phyloP scores from a whole-genome alignment of 2,113 vertebrate genomes.

The Holacanthus passer region DNA sequence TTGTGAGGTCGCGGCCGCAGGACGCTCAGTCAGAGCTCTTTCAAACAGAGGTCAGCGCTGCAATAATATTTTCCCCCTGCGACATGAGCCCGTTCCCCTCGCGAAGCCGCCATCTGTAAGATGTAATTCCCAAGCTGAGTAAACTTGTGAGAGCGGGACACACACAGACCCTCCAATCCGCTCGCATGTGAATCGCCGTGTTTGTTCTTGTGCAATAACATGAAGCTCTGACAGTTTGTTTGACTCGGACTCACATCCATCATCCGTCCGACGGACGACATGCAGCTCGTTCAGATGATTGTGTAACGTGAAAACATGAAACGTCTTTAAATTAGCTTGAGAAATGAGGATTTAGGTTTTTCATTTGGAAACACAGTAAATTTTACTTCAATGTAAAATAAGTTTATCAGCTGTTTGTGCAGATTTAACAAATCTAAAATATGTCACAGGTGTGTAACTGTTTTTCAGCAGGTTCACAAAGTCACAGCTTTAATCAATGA shows the following conservation, averaged over 20 bases:
- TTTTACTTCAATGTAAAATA: no score
- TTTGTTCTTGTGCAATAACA: slow-evolving; percentile 49
- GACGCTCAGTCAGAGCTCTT: slow-evolving; percentile 73
- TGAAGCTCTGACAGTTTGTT: slow-evolving; percentile 55
- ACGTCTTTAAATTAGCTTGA: background rate
- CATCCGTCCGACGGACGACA: slow-evolving; percentile 28
- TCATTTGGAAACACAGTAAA: no score
- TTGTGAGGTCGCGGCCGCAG: slow-evolving; percentile 69
- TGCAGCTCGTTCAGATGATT: background rate
- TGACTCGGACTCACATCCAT: slow-evolving; percentile 61
- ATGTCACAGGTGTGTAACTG: no score
- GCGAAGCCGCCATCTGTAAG: slow-evolving; percentile 77
- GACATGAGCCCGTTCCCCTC: slow-evolving; percentile 74
- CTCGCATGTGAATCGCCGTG: slow-evolving; percentile 40
- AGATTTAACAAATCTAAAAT: no score
- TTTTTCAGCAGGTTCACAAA: no score
- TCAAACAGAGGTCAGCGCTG: slow-evolving; percentile 83
- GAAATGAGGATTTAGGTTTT: no score
- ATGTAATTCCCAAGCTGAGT: slow-evolving; percentile 84
- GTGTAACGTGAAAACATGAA: background rate
- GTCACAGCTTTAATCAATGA: no score
- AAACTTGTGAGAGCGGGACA: slow-evolving; percentile 74
- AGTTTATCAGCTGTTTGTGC: no score
- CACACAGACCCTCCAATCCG: slow-evolving; percentile 43
- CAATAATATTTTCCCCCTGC: slow-evolving; percentile 83